Conservation (phyloP, 1,140 invertebrate genomes). For the Drosophila suzukii region DNA sequence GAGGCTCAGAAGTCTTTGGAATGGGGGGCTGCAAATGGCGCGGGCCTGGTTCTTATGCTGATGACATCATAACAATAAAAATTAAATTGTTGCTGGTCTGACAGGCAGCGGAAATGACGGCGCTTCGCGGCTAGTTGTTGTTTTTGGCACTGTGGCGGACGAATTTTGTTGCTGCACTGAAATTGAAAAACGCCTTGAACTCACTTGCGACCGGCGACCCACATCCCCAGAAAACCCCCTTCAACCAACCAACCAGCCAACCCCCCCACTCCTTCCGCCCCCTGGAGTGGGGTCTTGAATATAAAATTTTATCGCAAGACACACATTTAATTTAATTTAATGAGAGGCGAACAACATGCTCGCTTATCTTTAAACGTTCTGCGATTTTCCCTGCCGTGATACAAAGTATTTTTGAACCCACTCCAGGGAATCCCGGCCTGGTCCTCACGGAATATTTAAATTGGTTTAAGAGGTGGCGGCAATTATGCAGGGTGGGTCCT, state of each 20-base stretch:
- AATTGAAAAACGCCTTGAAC: conserved; percentile 54
- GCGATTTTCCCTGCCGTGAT: conserved; percentile 43
- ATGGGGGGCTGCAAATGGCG: conserved; percentile 32
- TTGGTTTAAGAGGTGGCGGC: conserved; percentile 32
- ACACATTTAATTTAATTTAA: conserved; percentile 63
- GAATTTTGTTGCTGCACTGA: conserved; percentile 43
- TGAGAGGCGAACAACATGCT: conserved; percentile 54
- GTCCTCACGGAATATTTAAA: conserved; percentile 44
- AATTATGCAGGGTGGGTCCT: conserved; percentile 22
- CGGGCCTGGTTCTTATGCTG: conserved; percentile 55
- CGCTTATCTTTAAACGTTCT: conserved; percentile 56
- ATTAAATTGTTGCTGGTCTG: conserved; percentile 63
- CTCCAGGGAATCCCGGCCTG: conserved; percentile 4
- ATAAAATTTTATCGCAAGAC: conserved; percentile 62
- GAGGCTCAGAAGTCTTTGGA: neutral
- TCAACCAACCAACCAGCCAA: neutral
- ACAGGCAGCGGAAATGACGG: conserved; percentile 56
- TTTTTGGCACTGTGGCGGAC: conserved; percentile 6
- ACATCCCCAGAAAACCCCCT: conserved; percentile 2
- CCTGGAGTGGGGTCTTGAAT: conserved; percentile 27
- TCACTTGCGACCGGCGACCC: conserved; percentile 15
- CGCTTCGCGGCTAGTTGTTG: conserved; percentile 46
- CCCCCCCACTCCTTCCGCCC: neutral
- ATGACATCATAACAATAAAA: conserved; percentile 67
- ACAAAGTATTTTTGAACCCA: conserved; percentile 15